Evolutionary conservation across 2,888 invertebrate species (phyloP), one percentile per base, ranked within the genome.

Genomic region (Eucriotettix oculatus): DNA sequence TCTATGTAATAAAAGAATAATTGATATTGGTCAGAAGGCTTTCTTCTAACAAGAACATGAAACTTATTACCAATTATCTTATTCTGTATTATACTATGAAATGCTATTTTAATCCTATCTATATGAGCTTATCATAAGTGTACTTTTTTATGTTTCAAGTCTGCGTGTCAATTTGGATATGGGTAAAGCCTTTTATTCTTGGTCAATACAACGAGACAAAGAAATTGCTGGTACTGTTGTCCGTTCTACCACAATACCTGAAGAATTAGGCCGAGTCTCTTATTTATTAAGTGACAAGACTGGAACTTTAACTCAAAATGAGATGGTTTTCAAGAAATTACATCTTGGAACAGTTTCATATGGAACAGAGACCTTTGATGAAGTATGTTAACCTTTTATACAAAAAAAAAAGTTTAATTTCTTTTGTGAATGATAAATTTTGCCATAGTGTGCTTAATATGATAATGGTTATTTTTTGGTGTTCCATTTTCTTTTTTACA

Each of bases 271-370:
- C 0, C 79, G 99, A 61, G 91, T 99, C 66, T 91, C 92, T 41
- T 99, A 97, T 74, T 78, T 99, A n/a, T 76, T 99, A 10, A 92
- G 94, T 0, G 99, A 99, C 72, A 99, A 99, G 77, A 99, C 99
- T 0, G 99, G 99, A 16, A 99, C 99, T 0, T 77, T 99, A 40
- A 99, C 99, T 0, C 95, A 97, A 75, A 99, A 99, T 73, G 96
- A 96, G 70, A 99, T 99, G 99, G 63, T 96, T 0, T 91, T 98
- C 70, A 96, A 96, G 71, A 88, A 92, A 69, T 80, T 99, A 42
- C 97, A 97, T 73, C 76, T 99, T 52, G 98, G 96, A 12, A 93
- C 93, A 53, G 93, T 91, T 0, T 86, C 92, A 16, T 98, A 91
- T 72, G 87, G 90, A 60, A 81, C 84, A 58, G 90, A 90, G 68